phyloP scores from a whole-genome alignment of 2,888 invertebrate species.

The Isotomurus palustris region DNA sequence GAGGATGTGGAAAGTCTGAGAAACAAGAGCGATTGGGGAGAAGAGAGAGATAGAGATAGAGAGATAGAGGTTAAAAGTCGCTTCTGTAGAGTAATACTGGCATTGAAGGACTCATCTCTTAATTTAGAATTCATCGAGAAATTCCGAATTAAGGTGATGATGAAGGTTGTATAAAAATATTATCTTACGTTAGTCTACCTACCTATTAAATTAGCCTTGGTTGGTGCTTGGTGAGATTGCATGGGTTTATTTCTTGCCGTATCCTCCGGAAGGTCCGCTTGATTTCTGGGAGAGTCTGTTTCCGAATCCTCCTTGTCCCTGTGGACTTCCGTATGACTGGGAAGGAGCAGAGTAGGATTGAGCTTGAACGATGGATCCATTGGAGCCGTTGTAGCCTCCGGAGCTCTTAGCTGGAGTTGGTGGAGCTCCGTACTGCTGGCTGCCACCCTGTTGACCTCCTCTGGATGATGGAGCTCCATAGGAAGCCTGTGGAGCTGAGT shows the following conservation, averaged over 20 bases:
- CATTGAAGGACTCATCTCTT: not conserved
- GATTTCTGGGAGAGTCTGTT: constrained; percentile 11
- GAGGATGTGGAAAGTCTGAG: too few species aligned
- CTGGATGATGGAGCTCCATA: constrained; percentile 5
- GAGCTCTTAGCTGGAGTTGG: too few species aligned
- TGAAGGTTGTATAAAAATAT: not conserved
- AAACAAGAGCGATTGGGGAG: too few species aligned
- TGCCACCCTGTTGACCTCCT: not conserved
- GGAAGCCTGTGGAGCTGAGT: constrained; percentile 9
- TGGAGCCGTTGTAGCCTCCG: constrained; percentile 1
- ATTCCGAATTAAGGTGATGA: not conserved
- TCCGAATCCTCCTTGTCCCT: constrained; percentile 15
- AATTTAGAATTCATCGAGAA: not conserved
- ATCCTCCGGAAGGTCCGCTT: constrained; percentile 12
- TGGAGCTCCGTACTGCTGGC: not conserved
- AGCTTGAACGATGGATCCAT: constrained; percentile 11
- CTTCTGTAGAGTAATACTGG: constrained; percentile 1
- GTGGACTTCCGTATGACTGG: constrained; percentile 16
- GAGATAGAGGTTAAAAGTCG: too few species aligned
- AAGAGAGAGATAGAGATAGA: too few species aligned
- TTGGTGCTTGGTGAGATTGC: not conserved
- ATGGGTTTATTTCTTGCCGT: constrained; percentile 19
- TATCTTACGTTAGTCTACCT: not conserved
- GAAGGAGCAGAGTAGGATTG: constrained; percentile 28
- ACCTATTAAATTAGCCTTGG: not conserved